Evolutionary conservation across 2,888 invertebrate genomes (phyloP).

Genomic region (Drosophila buzzatii): DNA sequence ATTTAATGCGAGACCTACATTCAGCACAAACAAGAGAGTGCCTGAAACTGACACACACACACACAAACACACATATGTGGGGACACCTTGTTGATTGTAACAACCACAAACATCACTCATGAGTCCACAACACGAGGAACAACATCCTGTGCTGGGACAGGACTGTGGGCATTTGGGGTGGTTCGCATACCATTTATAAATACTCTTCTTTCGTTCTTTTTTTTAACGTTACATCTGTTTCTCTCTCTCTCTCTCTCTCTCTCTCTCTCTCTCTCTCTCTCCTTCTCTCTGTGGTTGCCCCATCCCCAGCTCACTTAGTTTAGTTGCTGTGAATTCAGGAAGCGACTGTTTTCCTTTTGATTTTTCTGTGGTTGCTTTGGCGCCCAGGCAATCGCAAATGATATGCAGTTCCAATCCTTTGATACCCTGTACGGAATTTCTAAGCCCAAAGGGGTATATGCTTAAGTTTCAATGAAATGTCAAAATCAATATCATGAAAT

Average conservation of each 20-base stretch:
- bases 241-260: not conserved
- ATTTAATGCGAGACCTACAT: slow-evolving; percentile 49
- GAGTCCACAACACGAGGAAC: slow-evolving; percentile 6
- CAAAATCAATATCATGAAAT: not conserved
- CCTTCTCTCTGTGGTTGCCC: not conserved
- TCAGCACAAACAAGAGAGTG: slow-evolving; percentile 8
- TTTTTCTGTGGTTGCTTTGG: slow-evolving; percentile 38
- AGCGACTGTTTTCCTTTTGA: slow-evolving; percentile 41
- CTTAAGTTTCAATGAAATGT: not conserved
- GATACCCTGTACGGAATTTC: slow-evolving; percentile 20
- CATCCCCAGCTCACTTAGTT: slow-evolving; percentile 4
- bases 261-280: not conserved
- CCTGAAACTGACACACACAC: slow-evolving; percentile 9
- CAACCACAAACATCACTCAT: slow-evolving; percentile 38
- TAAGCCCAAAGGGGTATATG: not conserved
- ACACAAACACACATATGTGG: slow-evolving; percentile 14
- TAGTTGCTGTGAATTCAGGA: slow-evolving; percentile 45
- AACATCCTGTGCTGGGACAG: not conserved
- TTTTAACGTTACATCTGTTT: not conserved
- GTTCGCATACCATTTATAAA: slow-evolving; percentile 18
- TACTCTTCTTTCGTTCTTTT: slow-evolving; percentile 5
- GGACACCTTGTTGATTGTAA: slow-evolving; percentile 48
- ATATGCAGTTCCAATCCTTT: slow-evolving; percentile 29
- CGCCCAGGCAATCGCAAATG: slow-evolving; percentile 24
- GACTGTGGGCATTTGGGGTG: slow-evolving; percentile 8